Evolutionary conservation across 2,113 vertebrate species (phyloP).

Genomic region (Riparia riparia): DNA sequence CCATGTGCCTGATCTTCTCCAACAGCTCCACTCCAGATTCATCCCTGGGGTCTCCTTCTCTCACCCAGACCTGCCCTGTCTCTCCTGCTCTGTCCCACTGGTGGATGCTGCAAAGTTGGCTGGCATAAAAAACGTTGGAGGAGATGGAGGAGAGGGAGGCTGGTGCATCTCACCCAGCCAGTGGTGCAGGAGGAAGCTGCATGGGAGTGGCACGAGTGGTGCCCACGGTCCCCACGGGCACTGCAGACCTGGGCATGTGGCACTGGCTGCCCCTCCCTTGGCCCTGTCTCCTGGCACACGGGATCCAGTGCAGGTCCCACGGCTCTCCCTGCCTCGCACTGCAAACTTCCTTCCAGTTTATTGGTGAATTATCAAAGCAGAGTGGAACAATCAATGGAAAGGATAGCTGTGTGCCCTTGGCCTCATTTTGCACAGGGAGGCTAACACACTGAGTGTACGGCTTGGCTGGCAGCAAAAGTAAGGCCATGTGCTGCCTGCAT

Average conservation of each 20-base stretch:
- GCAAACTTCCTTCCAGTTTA: background rate
- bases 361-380: background rate
- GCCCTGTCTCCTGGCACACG: background rate
- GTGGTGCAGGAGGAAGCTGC: accelerated
- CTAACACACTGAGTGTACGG: background rate
- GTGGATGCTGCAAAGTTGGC: background rate
- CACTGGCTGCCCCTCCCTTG: background rate
- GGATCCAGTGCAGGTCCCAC: background rate
- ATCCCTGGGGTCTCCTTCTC: background rate
- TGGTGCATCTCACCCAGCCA: background rate
- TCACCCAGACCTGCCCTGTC: background rate
- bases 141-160: background rate
- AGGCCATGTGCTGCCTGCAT: background rate
- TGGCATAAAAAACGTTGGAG: background rate
- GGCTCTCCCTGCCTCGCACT: background rate
- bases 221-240: accelerated
- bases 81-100: background rate
- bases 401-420: conserved; percentile 10
- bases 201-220: accelerated
- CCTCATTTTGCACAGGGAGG: background rate
- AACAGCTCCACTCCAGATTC: background rate
- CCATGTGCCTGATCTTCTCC: accelerated
- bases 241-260: background rate
- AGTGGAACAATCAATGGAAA: background rate
- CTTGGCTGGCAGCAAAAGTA: background rate